These are phyloP conservation scores for Sycophila texana DNA, from an alignment of 2,888 invertebrate genomes.

Conservation along the genomic window DNA sequence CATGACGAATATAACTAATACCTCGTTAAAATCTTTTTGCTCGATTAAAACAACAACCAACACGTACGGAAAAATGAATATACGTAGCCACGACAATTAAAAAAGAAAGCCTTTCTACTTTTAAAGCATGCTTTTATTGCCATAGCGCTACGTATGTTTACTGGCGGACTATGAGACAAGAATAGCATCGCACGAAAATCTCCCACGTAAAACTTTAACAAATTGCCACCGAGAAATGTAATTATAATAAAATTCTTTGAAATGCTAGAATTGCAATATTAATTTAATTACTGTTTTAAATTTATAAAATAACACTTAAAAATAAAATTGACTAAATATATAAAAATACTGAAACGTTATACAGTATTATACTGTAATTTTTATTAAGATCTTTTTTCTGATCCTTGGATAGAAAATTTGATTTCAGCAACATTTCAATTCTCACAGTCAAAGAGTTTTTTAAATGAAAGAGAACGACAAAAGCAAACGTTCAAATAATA, in stretches of 20 bases:
- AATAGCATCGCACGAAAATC: constrained; percentile 30
- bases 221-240: constrained; percentile 38
- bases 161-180: constrained; percentile 32
- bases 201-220: constrained; percentile 18
- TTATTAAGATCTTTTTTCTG: too few species aligned
- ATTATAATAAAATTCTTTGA: constrained; percentile 1
- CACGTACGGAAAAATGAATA: constrained; percentile 39
- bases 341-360: too few species aligned
- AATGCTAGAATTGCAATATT: background rate
- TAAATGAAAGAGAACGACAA: too few species aligned
- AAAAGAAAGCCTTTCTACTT: constrained; percentile 47
- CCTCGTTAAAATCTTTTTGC: constrained; percentile 20
- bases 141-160: constrained; percentile 38
- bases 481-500: too few species aligned
- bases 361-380: background rate
- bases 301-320: too few species aligned
- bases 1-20: constrained; percentile 35
- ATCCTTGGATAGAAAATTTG: too few species aligned
- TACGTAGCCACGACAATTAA: constrained; percentile 46
- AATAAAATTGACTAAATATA: too few species aligned
- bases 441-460: too few species aligned
- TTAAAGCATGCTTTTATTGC: constrained; percentile 53
- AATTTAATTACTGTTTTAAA: background rate
- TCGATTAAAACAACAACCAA: constrained; percentile 44
- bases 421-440: too few species aligned